Conservation (phyloP, 2,113 vertebrate genomes). For the Geothlypis trichas region DNA sequence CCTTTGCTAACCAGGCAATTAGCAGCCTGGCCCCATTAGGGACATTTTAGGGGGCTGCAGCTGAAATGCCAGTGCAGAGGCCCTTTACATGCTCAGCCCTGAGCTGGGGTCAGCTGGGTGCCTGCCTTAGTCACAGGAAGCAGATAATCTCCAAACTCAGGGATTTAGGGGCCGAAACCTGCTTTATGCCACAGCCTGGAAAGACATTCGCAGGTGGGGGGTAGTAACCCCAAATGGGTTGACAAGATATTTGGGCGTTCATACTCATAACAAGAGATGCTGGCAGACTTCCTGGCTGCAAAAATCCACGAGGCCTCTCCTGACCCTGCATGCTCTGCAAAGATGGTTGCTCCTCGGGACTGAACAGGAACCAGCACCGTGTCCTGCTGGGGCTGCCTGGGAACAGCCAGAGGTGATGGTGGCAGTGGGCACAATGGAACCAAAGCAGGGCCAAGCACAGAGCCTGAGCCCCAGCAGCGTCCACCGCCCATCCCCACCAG, state of each 20-base stretch:
- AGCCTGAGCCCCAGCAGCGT: neutral
- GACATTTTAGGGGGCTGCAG: neutral
- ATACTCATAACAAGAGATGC: neutral
- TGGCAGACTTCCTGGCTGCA: neutral
- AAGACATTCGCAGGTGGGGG: neutral
- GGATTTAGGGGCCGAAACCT: neutral
- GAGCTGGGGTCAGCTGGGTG: neutral
- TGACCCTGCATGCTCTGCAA: neutral
- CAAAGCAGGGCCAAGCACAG: neutral
- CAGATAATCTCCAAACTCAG: neutral
- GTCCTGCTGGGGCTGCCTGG: neutral
- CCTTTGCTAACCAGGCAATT: neutral
- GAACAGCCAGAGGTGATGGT: neutral
- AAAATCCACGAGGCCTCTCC: neutral
- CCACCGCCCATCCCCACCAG: neutral
- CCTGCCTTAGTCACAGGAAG: rapidly evolving
- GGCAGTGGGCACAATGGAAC: neutral
- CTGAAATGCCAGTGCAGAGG: neutral
- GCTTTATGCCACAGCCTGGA: neutral
- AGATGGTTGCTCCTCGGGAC: neutral
- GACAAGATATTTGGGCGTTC: neutral
- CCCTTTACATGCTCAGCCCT: neutral
- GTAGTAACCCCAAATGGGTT: neutral
- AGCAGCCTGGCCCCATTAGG: neutral
- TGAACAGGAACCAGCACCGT: rapidly evolving